Evolutionary conservation across 2,888 invertebrate species (phyloP), one percentile per base, ranked within the genome.

Genomic region (Stenotaenia linearis): DNA sequence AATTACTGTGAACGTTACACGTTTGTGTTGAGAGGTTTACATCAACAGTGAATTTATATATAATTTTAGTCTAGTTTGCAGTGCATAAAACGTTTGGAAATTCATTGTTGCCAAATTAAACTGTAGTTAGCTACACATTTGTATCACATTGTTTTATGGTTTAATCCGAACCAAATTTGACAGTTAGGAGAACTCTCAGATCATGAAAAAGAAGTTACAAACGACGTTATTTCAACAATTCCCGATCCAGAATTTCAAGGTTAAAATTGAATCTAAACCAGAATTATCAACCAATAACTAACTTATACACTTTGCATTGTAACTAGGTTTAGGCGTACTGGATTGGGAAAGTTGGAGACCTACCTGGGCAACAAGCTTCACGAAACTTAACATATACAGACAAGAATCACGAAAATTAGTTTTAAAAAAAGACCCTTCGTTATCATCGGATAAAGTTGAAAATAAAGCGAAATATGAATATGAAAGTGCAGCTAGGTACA

Each of bases 341-440:
- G 76, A 76, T 76, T 76, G 76, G 76, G 76, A 76, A 76, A 18
- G 3, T 1, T 76, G 76, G 76, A 30, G 76, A 28, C 76, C 76
- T 0, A 37, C 15, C 35, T 76, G 35, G 35, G 9, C 9, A 12
- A 35, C 35, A 9, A 76, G 35, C 21, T 76, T 32, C 35, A 21
- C 10, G 10, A 15, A n/a, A n/a, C 1, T 35, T 10, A 30, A 76
- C 35, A 35, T 6, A n/a, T 76, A 76, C 21, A 30, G 32, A 35
- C 18, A 28, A 32, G 32, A 76, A 18, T 76, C 76, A 21, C 1
- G 30, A 32, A 23, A 35, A 32, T 76, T 35, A 35, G 21, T 76
- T 18, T 15, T 3, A 35, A 76, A 35, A 18, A 10, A 7, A 35
- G 10, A 76, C 12, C 35, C 32, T 4, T 35, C 15, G 12, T 35